Base-by-base conservation (phyloP, 2,888 invertebrate genomes). In the Ophioninae sp. region DNA sequence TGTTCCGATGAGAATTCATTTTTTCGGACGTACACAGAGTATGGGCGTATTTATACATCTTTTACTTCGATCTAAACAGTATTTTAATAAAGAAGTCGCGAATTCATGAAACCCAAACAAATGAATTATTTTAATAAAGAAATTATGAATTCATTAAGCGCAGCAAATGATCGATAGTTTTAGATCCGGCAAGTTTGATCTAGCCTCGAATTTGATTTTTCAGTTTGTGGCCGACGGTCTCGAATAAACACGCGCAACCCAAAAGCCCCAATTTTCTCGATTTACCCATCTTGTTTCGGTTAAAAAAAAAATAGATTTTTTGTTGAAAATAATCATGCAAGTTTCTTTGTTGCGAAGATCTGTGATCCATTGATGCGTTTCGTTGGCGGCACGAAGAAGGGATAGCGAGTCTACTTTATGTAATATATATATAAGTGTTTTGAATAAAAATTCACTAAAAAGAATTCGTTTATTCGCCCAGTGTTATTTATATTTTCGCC, bases 371-470 rank as follows among this genome's bases (percentile, higher is more conserved):
- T 37, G 30, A 71, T 69, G 10, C 39, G n/a, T 67, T 30, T 20
- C 0, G 67, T 39, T 41, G 20, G 22, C 13, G 44, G 8, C 37
- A 30, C 30, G 56, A 72, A 39, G 20, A 72, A 9, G 51, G 20
- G 37, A 44, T 41, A n/a, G 64, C 64, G 64, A 13, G 56, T 75
- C 8, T 41, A 63, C n/a, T 56, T 37, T 56, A 69, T 30, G 56
- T 51, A 69, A 74, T 63, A 74, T 74, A 74, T 74, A 64, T 67
- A 58, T 39, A 58, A 58, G 39, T 51, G 30, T 78, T 71, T 64
- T 39, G 20, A 78, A 64, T 78, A 71, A 71, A 78, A 78, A 39
- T 22, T 71, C 37, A 22, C 39, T 23, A 39, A 41, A 58, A 51
- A 79, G 58, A 72, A 39, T 58, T 13, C 22, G 30, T 61, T 77